Percentiles rank a stretch among this genome's conserved stretches.
Evolutionary conservation across 2,888 invertebrate genomes (phyloP).

Genomic region (Taenaris catops): DNA sequence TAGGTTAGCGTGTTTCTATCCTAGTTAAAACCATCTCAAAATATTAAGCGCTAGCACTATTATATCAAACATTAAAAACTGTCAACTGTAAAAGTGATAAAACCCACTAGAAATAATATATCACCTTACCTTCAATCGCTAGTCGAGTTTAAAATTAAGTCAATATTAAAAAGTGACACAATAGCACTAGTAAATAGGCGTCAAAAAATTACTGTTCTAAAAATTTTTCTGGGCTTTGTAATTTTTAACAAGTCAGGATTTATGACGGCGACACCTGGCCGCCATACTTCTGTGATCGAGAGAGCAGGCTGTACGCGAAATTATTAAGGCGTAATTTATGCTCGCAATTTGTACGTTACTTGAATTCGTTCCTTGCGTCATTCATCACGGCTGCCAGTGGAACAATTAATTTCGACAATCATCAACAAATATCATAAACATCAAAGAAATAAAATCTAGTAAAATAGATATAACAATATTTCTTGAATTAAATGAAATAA

Average conservation of each 20-base stretch:
- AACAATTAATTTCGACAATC: conserved; percentile 66
- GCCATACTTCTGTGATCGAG: conserved; percentile 33
- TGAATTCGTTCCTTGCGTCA: conserved; percentile 72
- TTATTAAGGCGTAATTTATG: conserved; percentile 77
- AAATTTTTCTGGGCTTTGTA: conserved; percentile 30
- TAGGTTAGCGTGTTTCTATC: no score
- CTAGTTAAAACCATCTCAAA: no score
- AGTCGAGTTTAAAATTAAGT: neutral
- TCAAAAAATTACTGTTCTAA: conserved; percentile 26
- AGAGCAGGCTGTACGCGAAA: conserved; percentile 58
- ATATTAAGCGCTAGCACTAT: no score
- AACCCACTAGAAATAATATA: no score
- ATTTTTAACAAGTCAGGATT: conserved; percentile 60
- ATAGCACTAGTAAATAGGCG: no score
- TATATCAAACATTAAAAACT: no score
- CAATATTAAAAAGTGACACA: neutral
- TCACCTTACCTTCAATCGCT: no score
- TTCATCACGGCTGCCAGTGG: conserved; percentile 58
- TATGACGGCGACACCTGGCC: conserved; percentile 65
- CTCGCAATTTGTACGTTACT: conserved; percentile 74
- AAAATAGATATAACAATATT: no score
- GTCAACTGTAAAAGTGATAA: no score
- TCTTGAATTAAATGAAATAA: no score
- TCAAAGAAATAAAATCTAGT: no score
- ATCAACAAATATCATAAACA: conserved; percentile 56